These are phyloP conservation scores for Myotis findleyi DNA, from an alignment of 2,797 vertebrate genomes.

Conservation along the genomic window DNA sequence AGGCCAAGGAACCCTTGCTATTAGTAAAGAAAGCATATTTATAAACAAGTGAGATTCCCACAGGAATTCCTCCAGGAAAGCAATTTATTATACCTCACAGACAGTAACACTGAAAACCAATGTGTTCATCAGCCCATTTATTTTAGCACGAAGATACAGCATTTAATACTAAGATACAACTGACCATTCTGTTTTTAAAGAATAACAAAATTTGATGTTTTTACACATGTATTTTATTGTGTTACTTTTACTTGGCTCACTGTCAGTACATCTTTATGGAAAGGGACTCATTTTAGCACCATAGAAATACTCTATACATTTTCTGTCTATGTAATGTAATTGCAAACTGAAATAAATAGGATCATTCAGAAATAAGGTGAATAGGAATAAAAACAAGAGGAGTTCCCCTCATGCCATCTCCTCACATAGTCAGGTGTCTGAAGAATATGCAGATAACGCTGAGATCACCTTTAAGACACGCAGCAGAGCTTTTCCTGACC, in stretches of 20 bases:
- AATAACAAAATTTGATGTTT: not conserved
- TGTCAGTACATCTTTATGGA: not conserved
- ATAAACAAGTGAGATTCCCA: slow-evolving; percentile 22
- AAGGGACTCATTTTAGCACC: not conserved
- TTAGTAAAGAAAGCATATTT: slow-evolving; percentile 29
- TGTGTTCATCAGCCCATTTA: not conserved
- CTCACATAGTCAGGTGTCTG: not conserved
- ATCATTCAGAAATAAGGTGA: not conserved
- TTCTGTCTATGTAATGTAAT: not conserved
- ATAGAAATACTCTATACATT: not conserved
- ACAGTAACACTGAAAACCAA: not conserved
- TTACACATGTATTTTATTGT: not conserved
- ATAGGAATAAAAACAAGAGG: not conserved
- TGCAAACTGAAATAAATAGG: not conserved
- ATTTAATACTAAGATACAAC: slow-evolving; percentile 30
- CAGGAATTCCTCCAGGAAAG: slow-evolving; percentile 30
- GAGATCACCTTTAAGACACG: not conserved
- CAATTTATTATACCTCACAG: slow-evolving; percentile 20
- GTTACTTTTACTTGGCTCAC: not conserved
- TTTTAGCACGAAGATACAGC: not conserved
- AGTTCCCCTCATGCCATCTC: not conserved
- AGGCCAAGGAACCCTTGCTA: not conserved
- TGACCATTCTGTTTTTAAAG: not conserved
- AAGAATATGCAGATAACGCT: not conserved
- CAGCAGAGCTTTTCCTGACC: not conserved